Conservation (phyloP, 2,888 invertebrate genomes). For the Ornithoptera priamus region DNA sequence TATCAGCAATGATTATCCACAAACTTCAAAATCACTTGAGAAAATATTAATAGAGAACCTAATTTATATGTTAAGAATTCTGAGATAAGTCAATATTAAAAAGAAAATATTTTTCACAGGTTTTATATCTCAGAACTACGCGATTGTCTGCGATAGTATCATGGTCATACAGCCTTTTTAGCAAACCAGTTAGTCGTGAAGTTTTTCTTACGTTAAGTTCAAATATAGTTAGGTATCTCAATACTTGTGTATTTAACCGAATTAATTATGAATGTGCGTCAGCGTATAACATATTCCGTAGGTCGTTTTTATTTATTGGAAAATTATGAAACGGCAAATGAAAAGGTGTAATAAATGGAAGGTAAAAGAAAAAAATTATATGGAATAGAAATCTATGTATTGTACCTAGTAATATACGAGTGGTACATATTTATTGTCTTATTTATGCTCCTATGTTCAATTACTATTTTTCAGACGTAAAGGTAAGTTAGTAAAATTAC, state of each 20-base stretch:
- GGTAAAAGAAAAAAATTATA: too few species aligned
- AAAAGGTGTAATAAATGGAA: too few species aligned
- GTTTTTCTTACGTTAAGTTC: constrained; percentile 18
- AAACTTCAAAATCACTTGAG: too few species aligned
- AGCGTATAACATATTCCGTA: background rate
- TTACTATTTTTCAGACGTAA: too few species aligned
- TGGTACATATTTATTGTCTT: too few species aligned
- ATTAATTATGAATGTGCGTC: constrained; percentile 11
- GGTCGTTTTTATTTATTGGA: background rate
- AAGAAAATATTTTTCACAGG: background rate
- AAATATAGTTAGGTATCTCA: constrained; percentile 21
- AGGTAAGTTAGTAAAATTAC: too few species aligned
- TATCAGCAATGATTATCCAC: too few species aligned
- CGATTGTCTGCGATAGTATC: background rate
- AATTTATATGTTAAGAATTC: too few species aligned
- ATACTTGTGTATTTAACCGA: constrained; percentile 5
- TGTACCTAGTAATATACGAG: too few species aligned
- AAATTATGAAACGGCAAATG: background rate
- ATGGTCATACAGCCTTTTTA: constrained; percentile 15
- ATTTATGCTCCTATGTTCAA: too few species aligned
- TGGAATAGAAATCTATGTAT: too few species aligned
- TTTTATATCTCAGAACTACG: background rate
- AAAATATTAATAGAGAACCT: too few species aligned
- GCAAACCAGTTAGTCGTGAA: constrained; percentile 24
- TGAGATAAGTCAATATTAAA: background rate